These are phyloP conservation scores for Phalacrocorax aristotelis DNA, from an alignment of 2,113 vertebrate genomes.

Conservation along the genomic window DNA sequence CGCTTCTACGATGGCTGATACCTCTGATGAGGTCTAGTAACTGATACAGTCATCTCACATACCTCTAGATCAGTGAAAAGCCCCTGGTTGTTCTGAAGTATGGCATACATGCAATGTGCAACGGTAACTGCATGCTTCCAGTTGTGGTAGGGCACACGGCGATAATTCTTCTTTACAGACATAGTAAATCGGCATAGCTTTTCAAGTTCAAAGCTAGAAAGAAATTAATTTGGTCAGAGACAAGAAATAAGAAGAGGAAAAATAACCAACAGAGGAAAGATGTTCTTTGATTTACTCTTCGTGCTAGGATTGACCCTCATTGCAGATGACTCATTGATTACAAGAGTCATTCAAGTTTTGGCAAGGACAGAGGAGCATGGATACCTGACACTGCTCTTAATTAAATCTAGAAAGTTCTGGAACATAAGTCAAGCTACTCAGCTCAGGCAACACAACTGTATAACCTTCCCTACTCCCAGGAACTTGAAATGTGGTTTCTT, in stretches of 20 bases:
- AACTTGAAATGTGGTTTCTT: not conserved
- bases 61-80: constrained; percentile 97
- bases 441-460: not conserved
- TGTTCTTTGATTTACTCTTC: not conserved
- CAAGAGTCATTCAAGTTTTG: not conserved
- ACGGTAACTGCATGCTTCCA: constrained; percentile 98
- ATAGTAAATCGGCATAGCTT: constrained; percentile 97
- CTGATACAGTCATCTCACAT: not conserved
- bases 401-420: not conserved
- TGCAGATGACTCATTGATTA: not conserved
- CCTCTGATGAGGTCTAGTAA: not conserved
- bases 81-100: constrained; percentile 87
- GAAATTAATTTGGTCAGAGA: not conserved
- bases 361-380: not conserved
- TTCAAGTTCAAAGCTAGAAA: constrained; percentile 91
- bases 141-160: constrained; percentile 98
- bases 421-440: not conserved
- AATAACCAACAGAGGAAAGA: not conserved
- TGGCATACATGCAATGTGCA: constrained; percentile 96
- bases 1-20: not conserved
- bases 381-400: not conserved
- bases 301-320: not conserved
- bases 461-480: not conserved
- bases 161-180: constrained; percentile 98
- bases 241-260: not conserved